Evolutionary conservation across 2,113 vertebrate genomes (phyloP).

Genomic region (Odontophorus gujanensis): DNA sequence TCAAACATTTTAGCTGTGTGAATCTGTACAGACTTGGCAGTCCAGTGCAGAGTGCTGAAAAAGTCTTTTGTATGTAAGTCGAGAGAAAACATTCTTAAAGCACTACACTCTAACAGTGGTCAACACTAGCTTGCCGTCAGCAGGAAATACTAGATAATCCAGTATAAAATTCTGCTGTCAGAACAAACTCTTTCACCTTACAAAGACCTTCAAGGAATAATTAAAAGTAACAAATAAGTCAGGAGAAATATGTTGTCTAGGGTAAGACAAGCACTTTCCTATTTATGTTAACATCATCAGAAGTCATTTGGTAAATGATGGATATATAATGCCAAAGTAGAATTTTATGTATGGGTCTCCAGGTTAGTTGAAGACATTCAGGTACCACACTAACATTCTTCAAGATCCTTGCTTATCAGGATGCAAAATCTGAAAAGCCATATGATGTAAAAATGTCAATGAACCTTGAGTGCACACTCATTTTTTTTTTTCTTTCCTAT

Average conservation of each 20-base stretch:
- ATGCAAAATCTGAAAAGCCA: background rate
- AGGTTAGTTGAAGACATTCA: background rate
- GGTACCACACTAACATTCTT: background rate
- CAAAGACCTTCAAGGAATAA: conserved; percentile 15
- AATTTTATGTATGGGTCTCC: background rate
- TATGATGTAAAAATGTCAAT: background rate
- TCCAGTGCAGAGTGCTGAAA: background rate
- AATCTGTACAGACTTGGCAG: background rate
- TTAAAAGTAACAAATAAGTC: conserved; percentile 4
- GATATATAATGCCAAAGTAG: background rate
- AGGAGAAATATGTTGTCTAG: background rate
- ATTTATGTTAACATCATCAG: background rate
- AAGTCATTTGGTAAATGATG: background rate
- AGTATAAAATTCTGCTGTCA: conserved; percentile 46
- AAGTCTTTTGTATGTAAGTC: conserved; percentile 8
- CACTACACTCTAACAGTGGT: conserved; percentile 12
- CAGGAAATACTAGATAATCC: conserved; percentile 33
- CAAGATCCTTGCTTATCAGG: background rate
- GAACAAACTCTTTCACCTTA: conserved; percentile 18
- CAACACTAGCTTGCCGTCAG: conserved; percentile 51
- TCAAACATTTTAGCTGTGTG: background rate
- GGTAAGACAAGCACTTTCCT: background rate
- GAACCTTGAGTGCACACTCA: background rate
- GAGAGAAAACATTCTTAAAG: conserved; percentile 31
- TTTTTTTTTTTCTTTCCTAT: background rate